These are phyloP conservation scores for Malurus splendens DNA, from an alignment of 2,797 vertebrate genomes.

Conservation along the genomic window DNA sequence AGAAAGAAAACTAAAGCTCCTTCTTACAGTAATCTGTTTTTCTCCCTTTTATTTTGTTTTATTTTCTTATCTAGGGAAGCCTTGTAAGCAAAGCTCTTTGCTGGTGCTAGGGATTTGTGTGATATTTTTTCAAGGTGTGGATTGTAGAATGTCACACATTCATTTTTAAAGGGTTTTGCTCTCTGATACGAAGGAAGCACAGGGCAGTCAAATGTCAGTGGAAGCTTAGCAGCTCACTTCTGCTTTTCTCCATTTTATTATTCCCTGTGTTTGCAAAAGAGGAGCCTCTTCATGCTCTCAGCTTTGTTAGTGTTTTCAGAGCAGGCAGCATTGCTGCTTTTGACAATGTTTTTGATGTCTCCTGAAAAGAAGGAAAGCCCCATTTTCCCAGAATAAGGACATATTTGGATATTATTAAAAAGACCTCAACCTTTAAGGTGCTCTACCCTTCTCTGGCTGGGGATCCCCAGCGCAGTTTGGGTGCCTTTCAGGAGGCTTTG, in stretches of 20 bases:
- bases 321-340: background rate
- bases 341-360: background rate
- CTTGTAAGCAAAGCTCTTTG: conserved; percentile 30
- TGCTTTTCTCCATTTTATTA: background rate
- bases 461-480: background rate
- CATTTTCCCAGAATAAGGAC: background rate
- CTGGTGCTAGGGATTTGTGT: conserved; percentile 32
- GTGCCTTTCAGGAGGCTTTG: background rate
- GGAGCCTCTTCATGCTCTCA: background rate
- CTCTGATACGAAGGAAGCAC: conserved; percentile 62
- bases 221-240: conserved; percentile 45
- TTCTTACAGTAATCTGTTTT: conserved; percentile 52
- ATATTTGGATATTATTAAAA: background rate
- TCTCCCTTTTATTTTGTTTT: conserved; percentile 54
- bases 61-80: conserved; percentile 55
- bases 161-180: conserved; percentile 71
- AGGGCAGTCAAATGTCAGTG: conserved; percentile 65
- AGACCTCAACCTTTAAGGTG: background rate
- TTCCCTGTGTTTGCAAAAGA: conserved; percentile 32
- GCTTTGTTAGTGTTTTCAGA: background rate
- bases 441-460: background rate
- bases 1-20: conserved; percentile 11
- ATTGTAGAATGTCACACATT: conserved; percentile 71
- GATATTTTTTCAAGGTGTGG: conserved; percentile 62
- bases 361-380: background rate